Evolutionary conservation across 2,797 vertebrate species (phyloP).

Genomic region (Protosalanx chinensis): DNA sequence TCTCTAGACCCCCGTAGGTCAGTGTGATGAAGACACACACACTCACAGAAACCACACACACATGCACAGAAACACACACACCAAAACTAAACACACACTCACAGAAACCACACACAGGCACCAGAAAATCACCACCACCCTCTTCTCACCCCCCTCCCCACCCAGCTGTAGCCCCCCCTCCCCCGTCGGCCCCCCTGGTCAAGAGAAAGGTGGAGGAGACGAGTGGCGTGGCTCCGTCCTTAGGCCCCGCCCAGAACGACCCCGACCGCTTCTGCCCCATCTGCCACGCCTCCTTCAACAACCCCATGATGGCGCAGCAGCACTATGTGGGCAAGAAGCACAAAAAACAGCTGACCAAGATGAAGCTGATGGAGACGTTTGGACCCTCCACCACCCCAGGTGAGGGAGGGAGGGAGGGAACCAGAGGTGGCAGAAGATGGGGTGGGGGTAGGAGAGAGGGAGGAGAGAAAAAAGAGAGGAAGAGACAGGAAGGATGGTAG

Average conservation of each 20-base stretch:
- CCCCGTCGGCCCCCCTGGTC: slow-evolving; percentile 3
- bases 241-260: slow-evolving; percentile 55
- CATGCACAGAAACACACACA: neutral
- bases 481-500: neutral
- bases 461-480: neutral
- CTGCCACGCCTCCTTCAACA: slow-evolving; percentile 95
- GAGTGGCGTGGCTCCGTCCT: slow-evolving; percentile 3
- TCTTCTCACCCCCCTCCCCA: neutral
- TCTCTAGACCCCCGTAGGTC: no score
- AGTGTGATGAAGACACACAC: neutral
- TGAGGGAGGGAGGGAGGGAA: slow-evolving; percentile 25
- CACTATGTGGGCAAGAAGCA: slow-evolving; percentile 97
- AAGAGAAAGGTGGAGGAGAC: slow-evolving; percentile 53
- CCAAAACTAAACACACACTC: neutral
- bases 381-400: slow-evolving; percentile 75
- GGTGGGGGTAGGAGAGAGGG: neutral
- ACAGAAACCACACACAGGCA: neutral
- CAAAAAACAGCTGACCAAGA: slow-evolving; percentile 91
- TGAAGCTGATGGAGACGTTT: slow-evolving; percentile 91
- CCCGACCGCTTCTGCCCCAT: slow-evolving; percentile 92
- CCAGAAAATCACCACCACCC: neutral
- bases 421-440: neutral
- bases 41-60: neutral
- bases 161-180: neutral
- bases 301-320: slow-evolving; percentile 94